Conservation (phyloP, 2,797 vertebrate species). For the Enteromius paludinosus region DNA sequence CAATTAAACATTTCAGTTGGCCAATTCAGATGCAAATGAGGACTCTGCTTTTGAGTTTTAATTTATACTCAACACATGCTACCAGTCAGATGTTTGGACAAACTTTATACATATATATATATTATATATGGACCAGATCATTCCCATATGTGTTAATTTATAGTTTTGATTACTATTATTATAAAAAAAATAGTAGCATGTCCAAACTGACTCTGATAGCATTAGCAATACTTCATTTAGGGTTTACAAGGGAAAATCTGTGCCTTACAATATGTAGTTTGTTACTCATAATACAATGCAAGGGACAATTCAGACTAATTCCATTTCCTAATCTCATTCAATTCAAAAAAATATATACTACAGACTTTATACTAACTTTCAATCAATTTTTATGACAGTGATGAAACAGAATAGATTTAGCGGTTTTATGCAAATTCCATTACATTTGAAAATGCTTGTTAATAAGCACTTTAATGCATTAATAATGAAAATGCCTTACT, state of each 20-base stretch:
- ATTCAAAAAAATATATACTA: background rate
- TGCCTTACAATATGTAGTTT: background rate
- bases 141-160: background rate
- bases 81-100: background rate
- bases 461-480: conserved; percentile 11
- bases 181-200: background rate
- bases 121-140: background rate
- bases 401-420: background rate
- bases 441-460: background rate
- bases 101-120: background rate
- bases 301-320: background rate
- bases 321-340: background rate
- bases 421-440: background rate
- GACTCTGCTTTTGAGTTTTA: background rate
- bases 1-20: conserved; percentile 9
- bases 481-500: background rate
- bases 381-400: background rate
- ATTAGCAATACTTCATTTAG: background rate
- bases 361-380: background rate
- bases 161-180: background rate
- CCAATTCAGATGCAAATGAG: background rate
- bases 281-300: background rate
- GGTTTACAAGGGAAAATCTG: background rate
- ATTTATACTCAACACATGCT: background rate
- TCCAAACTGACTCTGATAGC: background rate